Percentiles rank a stretch among this genome's conserved stretches.
Conservation (phyloP, 2,888 invertebrate genomes). For the Hirudinaria manillensis region DNA sequence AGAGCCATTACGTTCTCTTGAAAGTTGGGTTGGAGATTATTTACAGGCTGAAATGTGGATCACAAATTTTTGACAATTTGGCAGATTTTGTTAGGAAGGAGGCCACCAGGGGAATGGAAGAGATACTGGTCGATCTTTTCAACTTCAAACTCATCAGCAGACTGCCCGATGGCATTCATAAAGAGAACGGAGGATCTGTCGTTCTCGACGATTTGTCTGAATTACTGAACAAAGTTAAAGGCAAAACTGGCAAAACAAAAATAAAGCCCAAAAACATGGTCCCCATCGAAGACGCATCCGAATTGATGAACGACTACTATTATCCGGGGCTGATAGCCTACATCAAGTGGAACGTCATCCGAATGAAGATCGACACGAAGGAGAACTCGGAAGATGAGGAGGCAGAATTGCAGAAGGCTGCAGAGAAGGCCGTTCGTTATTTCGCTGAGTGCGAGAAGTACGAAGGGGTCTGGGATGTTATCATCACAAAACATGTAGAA, state of each 20-base stretch:
- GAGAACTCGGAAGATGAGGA: neutral
- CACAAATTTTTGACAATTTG: conserved; percentile 10
- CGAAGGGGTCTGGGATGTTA: conserved; percentile 11
- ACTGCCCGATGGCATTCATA: conserved; percentile 7
- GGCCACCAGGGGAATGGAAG: neutral
- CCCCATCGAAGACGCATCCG: neutral
- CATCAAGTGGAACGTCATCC: neutral
- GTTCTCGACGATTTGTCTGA: neutral
- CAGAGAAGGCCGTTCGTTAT: neutral
- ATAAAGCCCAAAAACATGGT: neutral
- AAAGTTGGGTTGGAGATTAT: conserved; percentile 24
- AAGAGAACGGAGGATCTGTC: neutral
- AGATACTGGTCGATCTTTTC: neutral
- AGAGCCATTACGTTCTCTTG: neutral
- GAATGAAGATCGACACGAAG: neutral
- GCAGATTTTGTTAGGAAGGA: neutral
- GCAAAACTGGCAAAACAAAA: neutral
- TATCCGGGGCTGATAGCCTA: neutral
- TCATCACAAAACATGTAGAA: conserved; percentile 7
- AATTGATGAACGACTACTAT: neutral
- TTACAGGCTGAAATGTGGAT: neutral
- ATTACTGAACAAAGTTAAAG: neutral
- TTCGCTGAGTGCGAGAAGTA: neutral
- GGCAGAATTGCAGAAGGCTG: neutral
- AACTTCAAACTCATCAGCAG: conserved; percentile 6